Percentiles rank a stretch among this genome's conserved stretches.
Evolutionary conservation across 2,888 invertebrate genomes (phyloP).

Genomic region (Apamea anceps): DNA sequence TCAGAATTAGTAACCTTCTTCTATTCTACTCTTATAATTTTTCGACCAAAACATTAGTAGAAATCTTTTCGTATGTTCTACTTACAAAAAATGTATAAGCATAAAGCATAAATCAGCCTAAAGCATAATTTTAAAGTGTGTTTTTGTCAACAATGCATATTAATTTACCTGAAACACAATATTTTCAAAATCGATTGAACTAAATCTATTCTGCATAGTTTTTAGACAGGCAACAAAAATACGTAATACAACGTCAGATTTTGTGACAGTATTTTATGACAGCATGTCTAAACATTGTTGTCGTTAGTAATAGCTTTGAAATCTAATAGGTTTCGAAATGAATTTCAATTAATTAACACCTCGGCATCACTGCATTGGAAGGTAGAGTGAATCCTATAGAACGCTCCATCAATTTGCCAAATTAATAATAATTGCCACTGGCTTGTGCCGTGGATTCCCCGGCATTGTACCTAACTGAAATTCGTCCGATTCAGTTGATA

Average conservation of each 20-base stretch:
- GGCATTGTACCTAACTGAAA: constrained; percentile 8
- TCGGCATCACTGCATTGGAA: constrained; percentile 4
- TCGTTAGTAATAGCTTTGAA: not conserved
- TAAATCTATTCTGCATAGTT: not conserved
- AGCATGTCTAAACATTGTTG: not conserved
- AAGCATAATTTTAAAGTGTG: not conserved
- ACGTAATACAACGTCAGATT: not conserved
- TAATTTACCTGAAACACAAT: not conserved
- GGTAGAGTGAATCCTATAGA: constrained; percentile 32
- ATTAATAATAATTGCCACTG: constrained; percentile 41
- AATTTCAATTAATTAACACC: constrained; percentile 12
- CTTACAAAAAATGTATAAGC: no score
- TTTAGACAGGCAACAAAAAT: not conserved
- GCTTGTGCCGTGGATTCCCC: not conserved
- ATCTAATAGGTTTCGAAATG: not conserved
- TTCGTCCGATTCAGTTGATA: constrained; percentile 1
- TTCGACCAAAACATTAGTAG: not conserved
- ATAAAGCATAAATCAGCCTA: no score
- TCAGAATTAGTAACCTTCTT: not conserved
- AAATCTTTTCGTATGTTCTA: not conserved
- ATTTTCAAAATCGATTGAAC: not conserved
- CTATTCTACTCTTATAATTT: not conserved
- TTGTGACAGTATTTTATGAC: not conserved
- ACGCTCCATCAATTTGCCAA: constrained; percentile 48
- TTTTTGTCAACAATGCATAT: not conserved